Evolutionary conservation across 2,113 vertebrate species (phyloP).

Genomic region (Todiramphus saurophagus): DNA sequence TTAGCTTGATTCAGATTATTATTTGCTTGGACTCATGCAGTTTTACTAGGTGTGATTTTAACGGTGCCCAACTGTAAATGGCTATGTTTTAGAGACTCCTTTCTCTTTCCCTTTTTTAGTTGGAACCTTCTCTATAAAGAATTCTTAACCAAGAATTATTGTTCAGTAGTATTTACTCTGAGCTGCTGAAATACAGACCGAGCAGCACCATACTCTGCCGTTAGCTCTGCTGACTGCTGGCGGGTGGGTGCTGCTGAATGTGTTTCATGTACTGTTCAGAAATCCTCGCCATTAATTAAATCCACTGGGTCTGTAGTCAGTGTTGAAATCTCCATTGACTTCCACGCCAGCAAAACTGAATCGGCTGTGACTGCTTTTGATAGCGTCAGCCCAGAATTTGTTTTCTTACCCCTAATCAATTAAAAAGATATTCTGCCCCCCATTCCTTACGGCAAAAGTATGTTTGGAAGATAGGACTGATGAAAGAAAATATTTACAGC

Average conservation of each 20-base stretch:
- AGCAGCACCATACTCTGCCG: not conserved
- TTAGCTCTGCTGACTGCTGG: not conserved
- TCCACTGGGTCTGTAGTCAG: not conserved
- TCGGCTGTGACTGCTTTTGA: not conserved
- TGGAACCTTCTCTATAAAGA: conserved; percentile 35
- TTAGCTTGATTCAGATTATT: conserved; percentile 56
- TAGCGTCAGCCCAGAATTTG: not conserved
- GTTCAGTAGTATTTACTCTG: conserved; percentile 22
- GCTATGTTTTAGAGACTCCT: conserved; percentile 46
- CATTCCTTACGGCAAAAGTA: not conserved
- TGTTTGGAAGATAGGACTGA: not conserved
- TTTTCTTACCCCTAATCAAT: not conserved
- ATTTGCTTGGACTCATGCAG: conserved; percentile 45
- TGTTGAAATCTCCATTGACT: not conserved
- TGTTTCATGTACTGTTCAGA: not conserved
- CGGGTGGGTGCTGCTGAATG: not conserved
- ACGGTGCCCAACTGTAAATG: conserved; percentile 55
- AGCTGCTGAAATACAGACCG: not conserved
- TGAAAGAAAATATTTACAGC: not conserved
- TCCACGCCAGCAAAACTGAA: not conserved
- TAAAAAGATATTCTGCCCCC: not conserved
- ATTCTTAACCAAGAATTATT: conserved; percentile 55
- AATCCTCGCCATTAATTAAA: not conserved
- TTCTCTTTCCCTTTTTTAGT: not conserved
- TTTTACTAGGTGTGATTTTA: conserved; percentile 71